Evolutionary conservation across 2,797 vertebrate species (phyloP), one percentile per base, ranked within the genome.

Genomic region (Ptychadena robeensis): DNA sequence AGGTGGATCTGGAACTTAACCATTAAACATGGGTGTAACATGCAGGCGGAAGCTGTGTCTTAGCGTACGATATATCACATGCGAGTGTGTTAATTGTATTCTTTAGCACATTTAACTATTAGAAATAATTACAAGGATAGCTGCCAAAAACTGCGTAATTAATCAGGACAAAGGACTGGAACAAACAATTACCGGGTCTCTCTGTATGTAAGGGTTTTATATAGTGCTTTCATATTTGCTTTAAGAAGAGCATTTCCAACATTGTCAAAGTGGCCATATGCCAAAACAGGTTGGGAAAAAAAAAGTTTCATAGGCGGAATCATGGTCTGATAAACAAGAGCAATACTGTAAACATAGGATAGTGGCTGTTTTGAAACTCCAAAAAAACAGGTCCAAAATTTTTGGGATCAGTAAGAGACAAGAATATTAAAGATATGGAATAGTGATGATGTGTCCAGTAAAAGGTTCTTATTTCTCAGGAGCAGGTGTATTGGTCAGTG

Each of bases 111-210:
- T 28, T 35, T 75, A 37, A 32, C 73, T 31, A 64, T 75, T 75
- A 28, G 22, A 76, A 27, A 76, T 38, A 76, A 40, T 76, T 76
- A 65, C 73, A 65, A 44, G 28, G 12, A 57, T 30, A 38, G 15
- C 37, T 65, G 73, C 35, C 59, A 76, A 40, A 65, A 74, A 74
- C 61, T 44, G 28, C 28, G 38, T 73, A 73, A 73, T 73, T 28
- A 37, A 65, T 34, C 8, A 11, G 38, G 34, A 75, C 31, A 63
- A 35, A 75, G 12, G 69, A n/a, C 22, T 61, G 9, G n/a, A 37
- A 22, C 37, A 44, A 65, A 28, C 53, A 22, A 65, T 65, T 40
- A 25, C 63, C 44, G 59, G 28, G 27, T 32, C 70, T 57, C 44
- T 73, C 32, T 25, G 10, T 25, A 11, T 9, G 11, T 27, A 22